Evolutionary conservation across 2,797 vertebrate genomes (phyloP).

Genomic region (Amblyopsis hoosieri): DNA sequence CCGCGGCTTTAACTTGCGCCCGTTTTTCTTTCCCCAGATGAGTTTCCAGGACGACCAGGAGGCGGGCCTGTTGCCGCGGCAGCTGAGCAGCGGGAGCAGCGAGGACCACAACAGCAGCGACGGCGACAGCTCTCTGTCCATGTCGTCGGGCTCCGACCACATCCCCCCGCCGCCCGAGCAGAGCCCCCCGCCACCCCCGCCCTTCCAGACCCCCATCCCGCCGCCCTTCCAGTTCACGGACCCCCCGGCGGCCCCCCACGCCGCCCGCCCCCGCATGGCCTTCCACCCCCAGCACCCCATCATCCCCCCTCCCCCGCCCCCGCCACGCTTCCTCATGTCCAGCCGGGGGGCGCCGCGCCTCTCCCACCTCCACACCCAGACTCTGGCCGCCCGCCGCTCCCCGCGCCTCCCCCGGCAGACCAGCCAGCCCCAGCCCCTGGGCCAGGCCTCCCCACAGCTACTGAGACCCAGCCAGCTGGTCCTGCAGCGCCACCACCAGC

Average conservation of each 20-base stretch:
- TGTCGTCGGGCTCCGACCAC: conserved; percentile 90
- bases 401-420: conserved; percentile 69
- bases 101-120: conserved; percentile 90
- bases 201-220: conserved; percentile 82
- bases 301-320: conserved; percentile 78
- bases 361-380: conserved; percentile 47
- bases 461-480: conserved; percentile 65
- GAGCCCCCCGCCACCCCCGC: conserved; percentile 88
- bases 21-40: conserved; percentile 79
- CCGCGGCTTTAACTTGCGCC: conserved; percentile 1
- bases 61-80: conserved; percentile 79
- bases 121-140: conserved; percentile 89
- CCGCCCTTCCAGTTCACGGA: conserved; percentile 85
- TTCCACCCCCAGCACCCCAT: conserved; percentile 81
- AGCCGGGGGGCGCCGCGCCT: conserved; percentile 41
- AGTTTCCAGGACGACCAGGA: conserved; percentile 95
- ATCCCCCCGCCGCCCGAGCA: conserved; percentile 88
- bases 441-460: conserved; percentile 65
- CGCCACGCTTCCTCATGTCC: conserved; percentile 74
- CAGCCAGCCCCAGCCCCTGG: conserved; percentile 74
- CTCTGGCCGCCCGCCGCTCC: conserved; percentile 50
- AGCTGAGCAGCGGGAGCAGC: conserved; percentile 88
- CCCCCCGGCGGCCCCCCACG: conserved; percentile 70
- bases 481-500: conserved; percentile 74
- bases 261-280: conserved; percentile 71